Conservation (phyloP, 2,888 invertebrate genomes). For the Acanthococcus lagerstroemiae region DNA sequence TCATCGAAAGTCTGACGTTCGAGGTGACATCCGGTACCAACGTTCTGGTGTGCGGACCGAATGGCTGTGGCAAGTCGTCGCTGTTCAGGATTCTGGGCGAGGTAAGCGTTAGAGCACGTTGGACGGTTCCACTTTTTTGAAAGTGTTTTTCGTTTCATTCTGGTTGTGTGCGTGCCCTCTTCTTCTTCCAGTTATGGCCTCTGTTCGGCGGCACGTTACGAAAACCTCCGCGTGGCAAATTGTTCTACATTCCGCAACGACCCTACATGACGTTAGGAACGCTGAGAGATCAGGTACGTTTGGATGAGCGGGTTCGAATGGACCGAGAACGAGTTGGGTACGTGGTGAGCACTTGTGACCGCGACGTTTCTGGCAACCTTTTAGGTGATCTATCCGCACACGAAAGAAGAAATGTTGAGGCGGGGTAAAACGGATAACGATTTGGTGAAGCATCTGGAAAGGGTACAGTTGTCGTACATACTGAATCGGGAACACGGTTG, state of each 20-base stretch:
- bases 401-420: conserved; percentile 68
- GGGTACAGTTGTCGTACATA: conserved; percentile 77
- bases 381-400: conserved; percentile 86
- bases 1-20: conserved; percentile 77
- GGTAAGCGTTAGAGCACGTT: conserved; percentile 40
- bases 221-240: conserved; percentile 88
- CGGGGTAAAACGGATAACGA: conserved; percentile 69
- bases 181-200: conserved; percentile 69
- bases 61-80: conserved; percentile 96
- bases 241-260: conserved; percentile 94
- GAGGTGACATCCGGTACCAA: conserved; percentile 93
- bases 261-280: conserved; percentile 98
- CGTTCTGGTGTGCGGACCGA: conserved; percentile 95
- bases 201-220: conserved; percentile 85
- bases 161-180: neutral
- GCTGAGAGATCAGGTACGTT: conserved; percentile 73
- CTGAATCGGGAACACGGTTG: conserved; percentile 75
- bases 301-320: too few relatives aligned
- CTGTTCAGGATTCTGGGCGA: conserved; percentile 93
- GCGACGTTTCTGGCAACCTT: neutral
- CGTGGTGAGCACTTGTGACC: neutral
- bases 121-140: neutral
- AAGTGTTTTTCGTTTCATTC: neutral
- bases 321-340: too few relatives aligned
- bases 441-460: conserved; percentile 61